Evolutionary conservation across 2,888 invertebrate genomes (phyloP), one percentile per base, ranked within the genome.

Genomic region (Sesia bembeciformis): DNA sequence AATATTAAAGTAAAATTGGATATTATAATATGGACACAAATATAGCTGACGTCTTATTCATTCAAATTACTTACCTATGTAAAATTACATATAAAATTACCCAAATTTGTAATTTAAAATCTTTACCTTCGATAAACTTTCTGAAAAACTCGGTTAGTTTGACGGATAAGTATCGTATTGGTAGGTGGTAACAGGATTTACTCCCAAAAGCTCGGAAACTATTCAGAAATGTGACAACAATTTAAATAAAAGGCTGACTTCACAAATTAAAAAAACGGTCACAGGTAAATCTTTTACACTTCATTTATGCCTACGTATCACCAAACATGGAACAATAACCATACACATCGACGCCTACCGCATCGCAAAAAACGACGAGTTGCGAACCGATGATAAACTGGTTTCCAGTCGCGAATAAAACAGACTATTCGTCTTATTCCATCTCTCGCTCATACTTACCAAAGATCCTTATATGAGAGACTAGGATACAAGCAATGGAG

Each of bases 341-440:
- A 46, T 50, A 50, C 38, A 76, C 76, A 81, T 84, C 80, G 80
- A 85, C 84, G 83, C 85, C 84, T 84, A 76, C 77, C 74, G 65
- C 63, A 61, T 62, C 64, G 73, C 76, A 76, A 81, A 84, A 84
- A 82, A 76, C 67, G 68, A 72, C 64, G 63, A 74, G 61, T 68
- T 68, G 72, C 67, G 67, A 67, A 66, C 68, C 64, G 77, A 84
- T 86, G 86, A 88, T 81, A 84, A 87, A 89, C 88, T 81, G 86
- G 86, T 89, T 86, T 81, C 64, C 73, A 67, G 70, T 73, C 72
- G 68, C 58, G 62, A 64, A 60, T 53, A 52, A 55, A 57, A 60
- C 60, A 58, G 67, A 65, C 70, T 76, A 85, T 84, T 72, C 74
- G 61, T 86, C 46, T 46, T n/a, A 46, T 46, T 46, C n/a, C 46